Evolutionary conservation across 2,113 vertebrate species (phyloP).

Genomic region (Bettongia penicillata): DNA sequence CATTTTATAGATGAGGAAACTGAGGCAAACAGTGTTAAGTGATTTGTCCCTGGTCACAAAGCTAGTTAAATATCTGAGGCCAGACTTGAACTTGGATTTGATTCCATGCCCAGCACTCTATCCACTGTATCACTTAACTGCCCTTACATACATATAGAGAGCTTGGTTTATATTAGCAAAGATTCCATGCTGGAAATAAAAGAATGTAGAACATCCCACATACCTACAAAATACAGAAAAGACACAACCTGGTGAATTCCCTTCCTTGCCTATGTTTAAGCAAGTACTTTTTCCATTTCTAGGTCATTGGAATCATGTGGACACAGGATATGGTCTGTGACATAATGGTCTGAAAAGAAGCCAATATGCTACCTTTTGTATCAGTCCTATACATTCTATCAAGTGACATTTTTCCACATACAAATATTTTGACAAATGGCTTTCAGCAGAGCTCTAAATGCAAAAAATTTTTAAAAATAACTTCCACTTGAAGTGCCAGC

Average conservation of each 20-base stretch:
- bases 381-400: neutral
- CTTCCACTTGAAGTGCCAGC: constrained; percentile 4
- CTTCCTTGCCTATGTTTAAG: neutral
- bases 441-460: constrained; percentile 36
- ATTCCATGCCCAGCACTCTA: neutral
- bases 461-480: constrained; percentile 31
- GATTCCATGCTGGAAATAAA: neutral
- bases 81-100: neutral
- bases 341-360: neutral
- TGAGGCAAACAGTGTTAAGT: neutral
- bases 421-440: constrained; percentile 33
- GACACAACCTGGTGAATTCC: neutral
- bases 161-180: constrained; percentile 10
- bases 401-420: constrained; percentile 20
- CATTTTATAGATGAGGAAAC: neutral
- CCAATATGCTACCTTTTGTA: neutral
- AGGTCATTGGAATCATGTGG: constrained; percentile 6
- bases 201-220: neutral
- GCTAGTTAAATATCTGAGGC: neutral
- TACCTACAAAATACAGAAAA: neutral
- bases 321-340: neutral
- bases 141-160: neutral
- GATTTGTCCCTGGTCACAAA: neutral
- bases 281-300: neutral
- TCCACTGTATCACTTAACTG: neutral